These are phyloP conservation scores for Coilia nasus DNA, from an alignment of 2,797 vertebrate genomes.

Conservation along the genomic window DNA sequence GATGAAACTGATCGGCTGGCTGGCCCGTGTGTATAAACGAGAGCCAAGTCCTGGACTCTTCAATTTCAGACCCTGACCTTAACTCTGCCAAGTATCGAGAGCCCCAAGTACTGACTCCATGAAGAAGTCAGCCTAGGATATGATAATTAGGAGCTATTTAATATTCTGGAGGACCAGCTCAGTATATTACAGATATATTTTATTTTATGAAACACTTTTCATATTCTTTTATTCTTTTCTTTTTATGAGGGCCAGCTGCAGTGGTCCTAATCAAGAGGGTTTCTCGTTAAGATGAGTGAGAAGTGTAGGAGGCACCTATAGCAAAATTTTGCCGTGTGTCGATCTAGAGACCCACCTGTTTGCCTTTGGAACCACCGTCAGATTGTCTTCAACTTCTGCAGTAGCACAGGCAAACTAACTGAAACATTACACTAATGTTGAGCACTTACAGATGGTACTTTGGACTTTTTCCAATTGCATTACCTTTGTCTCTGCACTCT, in stretches of 20 bases:
- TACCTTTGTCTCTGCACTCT: neutral
- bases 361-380: neutral
- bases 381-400: neutral
- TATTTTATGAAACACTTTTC: slow-evolving; percentile 8
- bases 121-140: neutral
- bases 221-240: neutral
- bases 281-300: neutral
- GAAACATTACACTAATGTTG: slow-evolving; percentile 28
- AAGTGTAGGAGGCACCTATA: neutral
- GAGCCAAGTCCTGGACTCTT: neutral
- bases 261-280: neutral
- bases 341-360: neutral
- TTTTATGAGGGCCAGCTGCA: neutral
- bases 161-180: slow-evolving; percentile 15
- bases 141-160: neutral
- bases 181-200: neutral
- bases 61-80: neutral
- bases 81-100: neutral
- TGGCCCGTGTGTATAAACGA: neutral
- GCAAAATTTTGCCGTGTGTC: neutral
- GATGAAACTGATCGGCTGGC: neutral
- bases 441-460: slow-evolving; percentile 48
- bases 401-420: slow-evolving; percentile 4
- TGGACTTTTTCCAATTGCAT: slow-evolving; percentile 1
- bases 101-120: slow-evolving; percentile 14